Conservation (phyloP, 2,113 vertebrate genomes). For the Labeo rohita region DNA sequence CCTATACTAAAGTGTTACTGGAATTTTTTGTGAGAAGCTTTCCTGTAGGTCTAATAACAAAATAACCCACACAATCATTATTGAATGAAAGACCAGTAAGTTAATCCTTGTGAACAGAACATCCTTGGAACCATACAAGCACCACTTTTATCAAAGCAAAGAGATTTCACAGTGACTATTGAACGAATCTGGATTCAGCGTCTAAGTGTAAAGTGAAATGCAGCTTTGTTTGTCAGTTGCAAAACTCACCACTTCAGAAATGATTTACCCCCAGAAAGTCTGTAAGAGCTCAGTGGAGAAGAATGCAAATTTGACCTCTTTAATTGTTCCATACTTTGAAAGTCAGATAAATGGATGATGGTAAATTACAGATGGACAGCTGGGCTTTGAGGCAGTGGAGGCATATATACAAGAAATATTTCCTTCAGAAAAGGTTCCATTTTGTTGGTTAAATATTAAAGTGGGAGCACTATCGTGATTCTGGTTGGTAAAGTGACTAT, state of each 20-base stretch:
- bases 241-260: background rate
- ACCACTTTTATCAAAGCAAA: background rate
- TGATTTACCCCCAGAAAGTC: background rate
- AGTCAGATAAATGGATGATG: constrained; percentile 56
- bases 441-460: background rate
- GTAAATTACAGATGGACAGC: constrained; percentile 66
- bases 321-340: constrained; percentile 62
- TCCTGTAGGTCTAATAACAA: background rate
- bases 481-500: background rate
- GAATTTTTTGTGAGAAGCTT: background rate
- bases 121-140: background rate
- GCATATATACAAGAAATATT: background rate
- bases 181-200: background rate
- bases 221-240: background rate
- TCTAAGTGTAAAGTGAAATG: background rate
- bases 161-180: background rate
- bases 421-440: background rate
- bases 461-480: background rate
- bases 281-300: constrained; percentile 18
- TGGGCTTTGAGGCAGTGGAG: constrained; percentile 46
- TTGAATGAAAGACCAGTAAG: background rate
- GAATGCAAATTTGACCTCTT: constrained; percentile 61
- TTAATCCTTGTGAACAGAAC: background rate
- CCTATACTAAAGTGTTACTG: too few relatives aligned
- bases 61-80: background rate